phyloP scores from a whole-genome alignment of 2,797 vertebrate genomes.

The Sebastes steindachneri region DNA sequence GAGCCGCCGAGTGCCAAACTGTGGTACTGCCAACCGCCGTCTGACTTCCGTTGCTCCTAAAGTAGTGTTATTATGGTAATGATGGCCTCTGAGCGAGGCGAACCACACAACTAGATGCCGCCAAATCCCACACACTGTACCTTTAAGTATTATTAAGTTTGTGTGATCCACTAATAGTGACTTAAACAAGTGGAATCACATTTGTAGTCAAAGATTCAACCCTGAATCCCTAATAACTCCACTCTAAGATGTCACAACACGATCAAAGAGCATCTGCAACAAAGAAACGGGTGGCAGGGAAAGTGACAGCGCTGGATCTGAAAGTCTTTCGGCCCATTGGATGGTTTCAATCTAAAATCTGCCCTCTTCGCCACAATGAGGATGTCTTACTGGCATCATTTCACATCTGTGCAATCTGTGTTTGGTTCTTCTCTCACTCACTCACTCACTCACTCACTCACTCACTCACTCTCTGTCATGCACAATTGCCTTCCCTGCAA shows the following conservation, averaged over 20 bases:
- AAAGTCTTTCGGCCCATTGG: neutral
- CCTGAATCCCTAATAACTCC: neutral
- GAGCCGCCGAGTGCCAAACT: too few species aligned
- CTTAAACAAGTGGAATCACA: neutral
- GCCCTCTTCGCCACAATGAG: neutral
- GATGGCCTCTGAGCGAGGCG: too few species aligned
- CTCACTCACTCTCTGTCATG: constrained; percentile 18
- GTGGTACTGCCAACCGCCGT: too few species aligned
- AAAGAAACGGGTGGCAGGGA: neutral
- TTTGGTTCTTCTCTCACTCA: constrained; percentile 4
- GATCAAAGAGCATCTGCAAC: neutral
- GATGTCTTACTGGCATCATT: constrained; percentile 15
- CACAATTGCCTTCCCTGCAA: constrained; percentile 22
- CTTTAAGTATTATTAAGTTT: neutral
- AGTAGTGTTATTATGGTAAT: too few species aligned
- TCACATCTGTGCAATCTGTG: constrained; percentile 24
- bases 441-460: neutral
- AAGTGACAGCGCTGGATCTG: neutral
- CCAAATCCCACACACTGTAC: too few species aligned
- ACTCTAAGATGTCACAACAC: neutral
- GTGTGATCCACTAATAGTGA: neutral
- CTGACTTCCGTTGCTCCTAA: too few species aligned
- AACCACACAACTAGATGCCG: too few species aligned
- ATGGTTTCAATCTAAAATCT: constrained; percentile 2
- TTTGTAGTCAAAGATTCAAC: neutral